Conservation (phyloP, 2,113 vertebrate species). For the Thomomys bottae region DNA sequence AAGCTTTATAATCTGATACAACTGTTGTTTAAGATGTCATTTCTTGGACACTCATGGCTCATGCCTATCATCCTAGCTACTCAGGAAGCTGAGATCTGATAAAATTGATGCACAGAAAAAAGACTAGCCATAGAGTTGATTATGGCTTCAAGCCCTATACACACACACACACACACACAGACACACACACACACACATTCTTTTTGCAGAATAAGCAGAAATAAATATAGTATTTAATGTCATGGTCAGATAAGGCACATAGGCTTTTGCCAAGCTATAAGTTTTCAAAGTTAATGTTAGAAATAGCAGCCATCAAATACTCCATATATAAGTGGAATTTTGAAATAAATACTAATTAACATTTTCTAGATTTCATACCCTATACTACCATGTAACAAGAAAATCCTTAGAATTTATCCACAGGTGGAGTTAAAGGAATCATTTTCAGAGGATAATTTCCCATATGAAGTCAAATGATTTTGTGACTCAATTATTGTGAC, state of each 20-base stretch:
- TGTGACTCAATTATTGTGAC: background rate
- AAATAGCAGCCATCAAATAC: background rate
- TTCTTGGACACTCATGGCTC: background rate
- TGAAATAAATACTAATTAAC: slow-evolving; percentile 22
- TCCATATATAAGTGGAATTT: background rate
- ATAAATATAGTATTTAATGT: background rate
- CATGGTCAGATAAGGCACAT: background rate
- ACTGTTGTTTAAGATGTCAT: background rate
- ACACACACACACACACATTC: background rate
- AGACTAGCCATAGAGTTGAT: too few relatives aligned
- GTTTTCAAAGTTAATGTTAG: slow-evolving; percentile 13
- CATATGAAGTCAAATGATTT: background rate
- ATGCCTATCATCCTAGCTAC: too few relatives aligned
- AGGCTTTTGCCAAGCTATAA: slow-evolving; percentile 23
- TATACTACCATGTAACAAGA: background rate
- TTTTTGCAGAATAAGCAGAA: background rate
- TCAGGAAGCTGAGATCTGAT: too few relatives aligned
- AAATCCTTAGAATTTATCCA: background rate
- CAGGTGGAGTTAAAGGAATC: background rate
- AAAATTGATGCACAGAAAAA: too few relatives aligned
- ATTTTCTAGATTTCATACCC: background rate
- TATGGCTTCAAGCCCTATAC: too few relatives aligned
- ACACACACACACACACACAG: too few relatives aligned
- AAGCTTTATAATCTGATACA: background rate
- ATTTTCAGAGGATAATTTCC: background rate